These are phyloP conservation scores for Triplophysa dalaica DNA, from an alignment of 2,113 vertebrate genomes.

Conservation along the genomic window DNA sequence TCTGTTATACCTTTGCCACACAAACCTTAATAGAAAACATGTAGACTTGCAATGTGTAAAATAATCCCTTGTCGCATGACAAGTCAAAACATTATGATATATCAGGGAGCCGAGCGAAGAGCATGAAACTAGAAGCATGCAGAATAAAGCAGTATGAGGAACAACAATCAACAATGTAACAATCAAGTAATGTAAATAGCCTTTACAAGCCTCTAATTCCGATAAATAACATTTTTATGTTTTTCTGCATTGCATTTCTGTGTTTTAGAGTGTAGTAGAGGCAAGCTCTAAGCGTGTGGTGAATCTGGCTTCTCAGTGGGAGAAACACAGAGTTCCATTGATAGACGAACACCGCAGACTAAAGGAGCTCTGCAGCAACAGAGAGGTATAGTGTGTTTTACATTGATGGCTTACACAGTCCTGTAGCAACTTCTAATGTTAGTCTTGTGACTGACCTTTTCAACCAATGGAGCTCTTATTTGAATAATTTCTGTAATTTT, in stretches of 20 bases:
- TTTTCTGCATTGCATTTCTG: constrained; percentile 7
- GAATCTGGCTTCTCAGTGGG: constrained; percentile 85
- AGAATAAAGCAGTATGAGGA: neutral
- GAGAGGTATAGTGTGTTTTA: constrained; percentile 70
- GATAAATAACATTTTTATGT: neutral
- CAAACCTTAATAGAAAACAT: too few relatives aligned
- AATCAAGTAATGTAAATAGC: neutral
- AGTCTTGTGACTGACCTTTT: neutral
- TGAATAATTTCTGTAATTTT: neutral
- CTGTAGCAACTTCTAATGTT: neutral
- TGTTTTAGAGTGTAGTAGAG: constrained; percentile 79
- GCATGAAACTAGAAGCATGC: neutral
- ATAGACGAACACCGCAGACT: constrained; percentile 82
- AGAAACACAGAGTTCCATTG: constrained; percentile 85
- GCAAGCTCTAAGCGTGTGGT: constrained; percentile 81
- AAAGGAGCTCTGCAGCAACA: constrained; percentile 79
- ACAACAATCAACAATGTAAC: too few relatives aligned
- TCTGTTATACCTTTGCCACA: too few relatives aligned
- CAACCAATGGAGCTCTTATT: neutral
- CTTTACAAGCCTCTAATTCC: neutral
- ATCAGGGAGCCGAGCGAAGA: neutral
- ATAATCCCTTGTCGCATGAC: too few relatives aligned
- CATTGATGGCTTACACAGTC: neutral
- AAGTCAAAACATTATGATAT: too few relatives aligned
- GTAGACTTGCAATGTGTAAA: too few relatives aligned